phyloP scores from a whole-genome alignment of 1,140 invertebrate species.

The Agrypnia vestita region DNA sequence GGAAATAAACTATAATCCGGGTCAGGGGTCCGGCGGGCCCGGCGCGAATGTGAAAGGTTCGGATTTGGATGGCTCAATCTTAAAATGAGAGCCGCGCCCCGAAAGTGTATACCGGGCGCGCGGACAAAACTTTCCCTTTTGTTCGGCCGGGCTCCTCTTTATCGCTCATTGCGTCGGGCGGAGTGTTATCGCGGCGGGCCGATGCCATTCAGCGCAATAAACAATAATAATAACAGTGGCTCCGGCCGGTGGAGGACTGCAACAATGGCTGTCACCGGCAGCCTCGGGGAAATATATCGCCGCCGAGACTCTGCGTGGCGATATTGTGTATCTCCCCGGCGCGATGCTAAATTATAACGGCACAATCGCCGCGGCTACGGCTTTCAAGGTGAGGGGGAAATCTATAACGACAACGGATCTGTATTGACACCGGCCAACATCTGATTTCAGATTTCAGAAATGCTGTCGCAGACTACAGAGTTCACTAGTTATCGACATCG shows the following conservation, averaged over 20 bases:
- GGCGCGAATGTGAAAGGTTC: background rate
- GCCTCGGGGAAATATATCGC: slow-evolving; percentile 14
- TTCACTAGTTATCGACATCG: no score
- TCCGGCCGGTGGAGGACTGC: background rate
- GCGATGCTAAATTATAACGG: background rate
- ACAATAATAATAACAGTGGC: slow-evolving; percentile 34
- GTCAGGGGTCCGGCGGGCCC: no score
- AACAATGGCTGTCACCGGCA: slow-evolving; percentile 36
- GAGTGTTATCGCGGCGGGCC: slow-evolving; percentile 12
- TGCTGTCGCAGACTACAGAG: no score
- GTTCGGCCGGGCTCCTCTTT: slow-evolving; percentile 17
- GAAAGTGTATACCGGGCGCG: background rate
- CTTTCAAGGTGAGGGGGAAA: no score
- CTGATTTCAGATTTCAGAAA: no score
- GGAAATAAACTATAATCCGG: no score
- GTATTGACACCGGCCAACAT: no score
- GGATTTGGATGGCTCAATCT: slow-evolving; percentile 17
- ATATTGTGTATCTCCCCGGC: background rate
- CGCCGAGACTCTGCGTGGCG: slow-evolving; percentile 12
- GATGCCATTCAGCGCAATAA: background rate
- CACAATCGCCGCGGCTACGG: no score
- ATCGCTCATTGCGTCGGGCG: slow-evolving; percentile 16
- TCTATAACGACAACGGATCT: no score
- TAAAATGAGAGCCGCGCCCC: background rate
- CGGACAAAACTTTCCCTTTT: slow-evolving; percentile 33